Evolutionary conservation across 2,888 invertebrate species (phyloP).

Genomic region (Drosophila leonis): DNA sequence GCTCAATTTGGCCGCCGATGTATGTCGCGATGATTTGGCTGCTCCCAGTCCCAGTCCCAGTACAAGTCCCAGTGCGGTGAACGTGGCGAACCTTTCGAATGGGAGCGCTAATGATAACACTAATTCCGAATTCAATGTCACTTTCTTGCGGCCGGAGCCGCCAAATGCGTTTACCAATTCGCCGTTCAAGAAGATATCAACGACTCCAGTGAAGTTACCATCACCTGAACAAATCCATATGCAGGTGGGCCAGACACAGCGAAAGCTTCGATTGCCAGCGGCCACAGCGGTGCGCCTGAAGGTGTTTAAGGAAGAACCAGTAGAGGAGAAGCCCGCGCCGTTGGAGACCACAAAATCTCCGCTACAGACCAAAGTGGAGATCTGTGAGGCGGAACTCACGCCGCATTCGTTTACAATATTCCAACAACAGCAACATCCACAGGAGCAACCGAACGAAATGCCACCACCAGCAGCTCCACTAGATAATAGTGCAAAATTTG

Average conservation of each 20-base stretch:
- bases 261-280: slow-evolving; percentile 62
- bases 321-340: slow-evolving; percentile 53
- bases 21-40: slow-evolving; percentile 52
- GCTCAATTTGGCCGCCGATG: slow-evolving; percentile 62
- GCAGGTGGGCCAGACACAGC: slow-evolving; percentile 51
- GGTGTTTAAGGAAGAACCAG: slow-evolving; percentile 76
- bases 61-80: slow-evolving; percentile 22
- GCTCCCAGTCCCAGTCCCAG: slow-evolving; percentile 39
- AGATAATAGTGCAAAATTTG: slow-evolving; percentile 35
- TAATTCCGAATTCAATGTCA: slow-evolving; percentile 77
- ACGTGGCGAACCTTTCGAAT: slow-evolving; percentile 43
- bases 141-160: slow-evolving; percentile 79
- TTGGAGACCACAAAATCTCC: slow-evolving; percentile 16
- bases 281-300: slow-evolving; percentile 70
- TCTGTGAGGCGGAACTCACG: slow-evolving; percentile 59
- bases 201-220: slow-evolving; percentile 61
- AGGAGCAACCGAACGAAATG: slow-evolving; percentile 46
- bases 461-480: slow-evolving; percentile 58
- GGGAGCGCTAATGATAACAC: slow-evolving; percentile 60
- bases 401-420: slow-evolving; percentile 72
- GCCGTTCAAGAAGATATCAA: slow-evolving; percentile 71
- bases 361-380: slow-evolving; percentile 63
- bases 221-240: slow-evolving; percentile 61
- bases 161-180: slow-evolving; percentile 78
- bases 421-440: slow-evolving; percentile 50